Evolutionary conservation across 2,113 vertebrate genomes (phyloP).

Genomic region (Zosterops hypoxanthus): DNA sequence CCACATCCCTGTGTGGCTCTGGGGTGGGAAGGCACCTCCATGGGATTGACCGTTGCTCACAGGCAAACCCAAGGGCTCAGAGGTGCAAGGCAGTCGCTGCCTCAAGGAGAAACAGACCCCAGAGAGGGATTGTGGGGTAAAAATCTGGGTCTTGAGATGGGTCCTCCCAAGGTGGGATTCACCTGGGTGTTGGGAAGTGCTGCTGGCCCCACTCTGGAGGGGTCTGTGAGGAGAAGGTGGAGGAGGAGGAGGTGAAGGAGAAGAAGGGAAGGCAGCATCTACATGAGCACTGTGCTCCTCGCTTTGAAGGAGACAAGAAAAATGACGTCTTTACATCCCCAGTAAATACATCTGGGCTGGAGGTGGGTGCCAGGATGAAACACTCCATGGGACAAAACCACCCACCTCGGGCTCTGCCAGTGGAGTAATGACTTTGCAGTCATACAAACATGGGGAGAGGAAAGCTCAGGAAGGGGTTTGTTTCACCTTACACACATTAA

Average conservation of each 20-base stretch:
- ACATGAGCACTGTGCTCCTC: neutral
- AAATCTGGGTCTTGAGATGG: neutral
- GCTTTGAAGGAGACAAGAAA: neutral
- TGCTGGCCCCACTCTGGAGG: neutral
- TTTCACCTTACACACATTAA: neutral
- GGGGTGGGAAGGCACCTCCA: neutral
- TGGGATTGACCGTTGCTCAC: neutral
- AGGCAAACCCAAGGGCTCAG: neutral
- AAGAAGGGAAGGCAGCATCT: neutral
- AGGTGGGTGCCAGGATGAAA: neutral
- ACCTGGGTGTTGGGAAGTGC: neutral
- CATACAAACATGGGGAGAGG: fast-evolving
- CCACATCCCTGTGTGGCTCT: neutral
- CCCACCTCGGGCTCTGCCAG: neutral
- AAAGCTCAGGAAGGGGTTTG: neutral
- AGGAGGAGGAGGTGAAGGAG: neutral
- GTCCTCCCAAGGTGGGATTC: neutral
- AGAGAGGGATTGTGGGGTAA: neutral
- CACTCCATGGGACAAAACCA: neutral
- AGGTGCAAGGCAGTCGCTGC: neutral
- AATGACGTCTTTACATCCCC: slow-evolving; percentile 38
- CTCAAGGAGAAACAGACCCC: fast-evolving
- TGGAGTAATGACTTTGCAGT: neutral
- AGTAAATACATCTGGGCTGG: neutral
- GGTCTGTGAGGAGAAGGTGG: neutral